phyloP scores from a whole-genome alignment of 2,113 vertebrate genomes.

The Cryptotis parvus region DNA sequence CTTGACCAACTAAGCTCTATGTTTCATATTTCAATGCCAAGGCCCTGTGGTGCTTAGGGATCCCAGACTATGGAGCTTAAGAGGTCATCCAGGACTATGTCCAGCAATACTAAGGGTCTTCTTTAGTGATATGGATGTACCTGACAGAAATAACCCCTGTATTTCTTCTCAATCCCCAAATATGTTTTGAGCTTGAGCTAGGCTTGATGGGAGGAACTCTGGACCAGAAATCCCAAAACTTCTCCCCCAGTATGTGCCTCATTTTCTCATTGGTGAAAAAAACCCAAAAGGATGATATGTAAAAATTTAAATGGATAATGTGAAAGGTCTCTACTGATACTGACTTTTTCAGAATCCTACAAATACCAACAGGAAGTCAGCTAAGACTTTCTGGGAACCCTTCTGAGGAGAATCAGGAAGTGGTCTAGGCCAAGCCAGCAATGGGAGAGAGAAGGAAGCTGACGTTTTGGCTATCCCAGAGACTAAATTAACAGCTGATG shows the following conservation, averaged over 20 bases:
- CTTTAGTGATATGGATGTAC: too few species aligned
- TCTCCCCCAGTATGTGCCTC: not conserved
- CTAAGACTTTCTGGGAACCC: not conserved
- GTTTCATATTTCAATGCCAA: too few species aligned
- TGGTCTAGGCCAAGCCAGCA: not conserved
- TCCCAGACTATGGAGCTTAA: too few species aligned
- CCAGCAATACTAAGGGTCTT: too few species aligned
- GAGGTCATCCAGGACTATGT: too few species aligned
- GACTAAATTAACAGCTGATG: not conserved
- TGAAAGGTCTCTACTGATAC: not conserved
- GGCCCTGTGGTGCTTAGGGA: too few species aligned
- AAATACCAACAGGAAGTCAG: not conserved
- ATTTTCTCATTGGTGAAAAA: not conserved
- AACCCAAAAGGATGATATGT: too few species aligned
- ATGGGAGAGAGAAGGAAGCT: not conserved
- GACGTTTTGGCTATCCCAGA: not conserved
- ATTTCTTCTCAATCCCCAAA: too few species aligned
- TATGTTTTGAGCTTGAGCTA: not conserved
- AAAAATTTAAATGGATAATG: not conserved
- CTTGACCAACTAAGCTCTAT: too few species aligned
- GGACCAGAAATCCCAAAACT: not conserved
- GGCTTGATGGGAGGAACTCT: rapidly evolving
- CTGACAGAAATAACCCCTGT: too few species aligned
- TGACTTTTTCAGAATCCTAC: not conserved
- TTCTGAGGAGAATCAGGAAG: not conserved